A percentile compares a stretch with the other conserved stretches of the same genome.
phyloP scores from a whole-genome alignment of 1,140 invertebrate species.

The Augochlora pura region DNA sequence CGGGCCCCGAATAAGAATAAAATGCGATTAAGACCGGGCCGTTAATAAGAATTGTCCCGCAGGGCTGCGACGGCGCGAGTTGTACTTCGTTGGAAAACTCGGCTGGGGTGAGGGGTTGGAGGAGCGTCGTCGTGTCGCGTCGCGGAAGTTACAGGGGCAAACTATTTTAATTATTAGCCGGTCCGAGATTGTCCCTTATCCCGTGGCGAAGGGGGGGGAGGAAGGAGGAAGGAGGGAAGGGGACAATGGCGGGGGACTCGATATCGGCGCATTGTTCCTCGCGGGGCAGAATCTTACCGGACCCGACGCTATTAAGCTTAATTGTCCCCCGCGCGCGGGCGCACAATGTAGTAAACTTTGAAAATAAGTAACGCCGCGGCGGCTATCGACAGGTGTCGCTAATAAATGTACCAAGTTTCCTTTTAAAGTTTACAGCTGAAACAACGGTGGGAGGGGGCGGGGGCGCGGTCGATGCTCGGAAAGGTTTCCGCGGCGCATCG shows the following conservation, averaged over 20 bases:
- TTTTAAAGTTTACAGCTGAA: background rate
- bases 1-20: background rate
- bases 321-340: constrained; percentile 30
- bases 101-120: too few relatives aligned
- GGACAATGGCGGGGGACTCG: constrained; percentile 30
- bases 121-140: background rate
- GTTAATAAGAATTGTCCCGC: constrained; percentile 36
- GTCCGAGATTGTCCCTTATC: constrained; percentile 27
- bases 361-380: constrained; percentile 33
- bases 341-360: constrained; percentile 43
- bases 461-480: too few relatives aligned
- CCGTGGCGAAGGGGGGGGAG: too few relatives aligned
- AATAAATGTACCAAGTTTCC: constrained; percentile 32
- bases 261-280: constrained; percentile 41
- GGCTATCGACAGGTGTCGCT: constrained; percentile 42
- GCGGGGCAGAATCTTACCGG: background rate
- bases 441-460: background rate
- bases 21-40: constrained; percentile 17
- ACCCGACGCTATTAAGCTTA: constrained; percentile 28
- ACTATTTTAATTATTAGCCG: constrained; percentile 57
- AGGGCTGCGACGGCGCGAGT: too few relatives aligned
- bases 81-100: constrained; percentile 7
- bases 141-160: constrained; percentile 40
- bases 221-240: too few relatives aligned
- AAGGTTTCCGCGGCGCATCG: too few relatives aligned